Conservation (phyloP, 2,113 vertebrate species). For the Zapus hudsonius region DNA sequence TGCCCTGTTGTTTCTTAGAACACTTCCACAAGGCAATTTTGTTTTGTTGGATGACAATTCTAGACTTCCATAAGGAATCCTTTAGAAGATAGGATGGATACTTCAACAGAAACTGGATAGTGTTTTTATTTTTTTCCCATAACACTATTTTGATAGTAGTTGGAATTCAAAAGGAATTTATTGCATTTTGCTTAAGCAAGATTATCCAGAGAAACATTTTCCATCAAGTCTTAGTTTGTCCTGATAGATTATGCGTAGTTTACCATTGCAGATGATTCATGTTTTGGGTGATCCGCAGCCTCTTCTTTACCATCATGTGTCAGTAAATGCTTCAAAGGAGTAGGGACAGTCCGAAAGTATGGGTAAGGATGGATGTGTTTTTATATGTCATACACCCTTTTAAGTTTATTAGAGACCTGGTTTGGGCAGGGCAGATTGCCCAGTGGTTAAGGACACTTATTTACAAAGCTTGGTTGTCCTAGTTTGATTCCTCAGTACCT, state of each 20-base stretch:
- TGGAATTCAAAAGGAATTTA: not conserved
- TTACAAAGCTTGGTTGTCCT: no score
- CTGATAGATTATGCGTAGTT: not conserved
- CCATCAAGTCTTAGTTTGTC: not conserved
- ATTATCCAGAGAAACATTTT: not conserved
- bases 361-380: not conserved
- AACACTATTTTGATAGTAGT: not conserved
- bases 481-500: no score
- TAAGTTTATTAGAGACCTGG: not conserved
- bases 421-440: no score
- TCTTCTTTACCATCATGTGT: not conserved
- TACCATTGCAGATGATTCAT: not conserved
- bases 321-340: not conserved
- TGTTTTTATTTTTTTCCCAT: not conserved
- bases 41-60: not conserved
- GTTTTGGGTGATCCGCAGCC: not conserved
- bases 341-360: not conserved
- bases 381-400: not conserved
- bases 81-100: not conserved
- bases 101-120: not conserved
- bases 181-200: not conserved
- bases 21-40: constrained; percentile 19
- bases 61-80: not conserved
- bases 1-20: not conserved
- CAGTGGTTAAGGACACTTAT: no score